Percentiles rank a stretch among this genome's conserved stretches.
Evolutionary conservation across 2,888 invertebrate genomes (phyloP).

Genomic region (Leptinotarsa peninsularis): DNA sequence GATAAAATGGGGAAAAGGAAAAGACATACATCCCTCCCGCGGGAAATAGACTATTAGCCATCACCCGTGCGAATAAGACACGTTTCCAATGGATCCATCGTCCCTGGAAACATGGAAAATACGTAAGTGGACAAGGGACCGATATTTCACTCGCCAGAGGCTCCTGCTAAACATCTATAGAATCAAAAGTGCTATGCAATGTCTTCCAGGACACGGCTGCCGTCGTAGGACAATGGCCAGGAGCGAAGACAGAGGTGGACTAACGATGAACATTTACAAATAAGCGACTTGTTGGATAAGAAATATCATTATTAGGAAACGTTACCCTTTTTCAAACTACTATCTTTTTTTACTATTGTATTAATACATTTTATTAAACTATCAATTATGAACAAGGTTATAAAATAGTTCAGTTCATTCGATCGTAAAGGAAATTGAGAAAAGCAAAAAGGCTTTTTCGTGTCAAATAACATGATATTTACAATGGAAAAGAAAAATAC

Average conservation of each 20-base stretch:
- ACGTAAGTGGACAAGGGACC: slow-evolving; percentile 64
- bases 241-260: slow-evolving; percentile 30
- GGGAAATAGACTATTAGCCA: slow-evolving; percentile 60
- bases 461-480: too few species aligned
- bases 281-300: too few species aligned
- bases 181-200: slow-evolving; percentile 55
- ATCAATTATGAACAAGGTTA: too few species aligned
- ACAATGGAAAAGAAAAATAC: too few species aligned
- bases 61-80: slow-evolving; percentile 53
- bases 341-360: too few species aligned
- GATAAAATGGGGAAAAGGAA: not conserved
- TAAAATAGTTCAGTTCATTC: too few species aligned
- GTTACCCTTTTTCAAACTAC: too few species aligned
- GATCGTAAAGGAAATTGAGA: too few species aligned
- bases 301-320: too few species aligned
- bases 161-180: slow-evolving; percentile 54
- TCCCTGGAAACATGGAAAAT: slow-evolving; percentile 58
- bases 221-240: slow-evolving; percentile 45
- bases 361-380: too few species aligned
- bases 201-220: slow-evolving; percentile 49
- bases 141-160: slow-evolving; percentile 60
- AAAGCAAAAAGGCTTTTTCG: too few species aligned
- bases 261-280: not conserved
- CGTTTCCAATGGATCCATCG: slow-evolving; percentile 49
- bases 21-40: slow-evolving; percentile 46